Percentiles rank a stretch among this genome's conserved stretches.
Evolutionary conservation across 2,888 invertebrate genomes (phyloP).

Genomic region (Chirona hameri): DNA sequence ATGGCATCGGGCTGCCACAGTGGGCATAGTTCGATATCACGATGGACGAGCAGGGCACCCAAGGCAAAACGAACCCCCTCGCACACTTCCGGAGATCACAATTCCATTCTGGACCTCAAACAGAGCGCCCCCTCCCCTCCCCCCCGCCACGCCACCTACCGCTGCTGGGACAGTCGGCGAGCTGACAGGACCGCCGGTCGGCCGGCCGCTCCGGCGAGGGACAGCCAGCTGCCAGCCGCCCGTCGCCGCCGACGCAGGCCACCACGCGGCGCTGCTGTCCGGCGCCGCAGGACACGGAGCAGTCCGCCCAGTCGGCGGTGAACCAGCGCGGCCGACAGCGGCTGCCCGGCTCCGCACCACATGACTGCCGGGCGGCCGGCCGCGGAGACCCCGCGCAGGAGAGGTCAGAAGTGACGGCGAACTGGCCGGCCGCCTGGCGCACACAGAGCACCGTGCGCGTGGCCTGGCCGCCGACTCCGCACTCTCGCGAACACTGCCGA

Average conservation of each 20-base stretch:
- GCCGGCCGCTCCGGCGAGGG: slow-evolving; percentile 71
- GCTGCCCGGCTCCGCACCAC: slow-evolving; percentile 67
- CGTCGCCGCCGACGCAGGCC: slow-evolving; percentile 60
- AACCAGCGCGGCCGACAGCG: slow-evolving; percentile 45
- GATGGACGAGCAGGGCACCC: too few species aligned
- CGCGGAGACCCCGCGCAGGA: not conserved
- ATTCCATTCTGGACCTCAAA: too few species aligned
- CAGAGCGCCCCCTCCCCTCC: too few species aligned
- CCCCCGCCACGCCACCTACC: not conserved
- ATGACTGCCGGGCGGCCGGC: slow-evolving; percentile 55
- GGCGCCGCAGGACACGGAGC: slow-evolving; percentile 59
- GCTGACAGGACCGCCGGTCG: slow-evolving; percentile 63
- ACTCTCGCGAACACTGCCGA: slow-evolving; percentile 65
- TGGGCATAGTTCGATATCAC: too few species aligned
- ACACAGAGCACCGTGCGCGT: slow-evolving; percentile 65
- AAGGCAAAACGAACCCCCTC: too few species aligned
- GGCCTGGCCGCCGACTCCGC: slow-evolving; percentile 67
- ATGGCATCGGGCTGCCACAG: too few species aligned
- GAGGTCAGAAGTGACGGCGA: slow-evolving; percentile 70
- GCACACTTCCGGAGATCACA: too few species aligned
- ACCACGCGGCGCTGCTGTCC: slow-evolving; percentile 59
- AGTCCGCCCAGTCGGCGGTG: slow-evolving; percentile 54
- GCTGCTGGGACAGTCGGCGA: slow-evolving; percentile 53
- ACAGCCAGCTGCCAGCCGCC: slow-evolving; percentile 57
- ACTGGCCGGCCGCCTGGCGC: slow-evolving; percentile 60